Conservation (phyloP, 2,797 vertebrate species). For the Arnoldichthys spilopterus region DNA sequence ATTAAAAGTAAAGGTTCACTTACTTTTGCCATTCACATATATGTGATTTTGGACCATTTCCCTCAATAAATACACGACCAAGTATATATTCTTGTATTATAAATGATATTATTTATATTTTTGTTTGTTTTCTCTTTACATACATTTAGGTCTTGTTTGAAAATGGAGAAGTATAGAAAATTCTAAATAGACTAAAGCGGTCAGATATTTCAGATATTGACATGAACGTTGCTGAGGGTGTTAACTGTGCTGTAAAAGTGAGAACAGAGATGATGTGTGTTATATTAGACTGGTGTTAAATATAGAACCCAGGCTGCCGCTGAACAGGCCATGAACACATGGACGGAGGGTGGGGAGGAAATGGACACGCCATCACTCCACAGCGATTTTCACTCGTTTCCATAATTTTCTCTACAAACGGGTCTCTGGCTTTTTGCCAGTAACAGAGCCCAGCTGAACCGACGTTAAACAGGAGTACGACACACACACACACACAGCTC, state of each 20-base stretch:
- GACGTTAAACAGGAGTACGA: too few relatives aligned
- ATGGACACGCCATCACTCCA: slow-evolving; percentile 57
- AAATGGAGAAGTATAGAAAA: too few relatives aligned
- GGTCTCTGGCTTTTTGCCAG: background rate
- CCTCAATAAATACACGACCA: too few relatives aligned
- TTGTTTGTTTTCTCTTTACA: too few relatives aligned
- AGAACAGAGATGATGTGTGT: slow-evolving; percentile 63
- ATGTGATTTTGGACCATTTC: too few relatives aligned
- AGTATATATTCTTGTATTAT: too few relatives aligned
- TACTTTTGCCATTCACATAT: too few relatives aligned
- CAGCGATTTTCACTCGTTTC: background rate
- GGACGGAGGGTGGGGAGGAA: slow-evolving; percentile 77
- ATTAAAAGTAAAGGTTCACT: too few relatives aligned
- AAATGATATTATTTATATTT: too few relatives aligned
- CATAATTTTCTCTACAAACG: slow-evolving; percentile 18
- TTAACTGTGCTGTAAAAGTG: slow-evolving; percentile 43
- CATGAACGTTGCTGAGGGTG: background rate
- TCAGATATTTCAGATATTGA: background rate
- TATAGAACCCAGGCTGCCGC: slow-evolving; percentile 23
- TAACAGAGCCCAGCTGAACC: too few relatives aligned
- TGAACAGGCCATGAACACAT: slow-evolving; percentile 57
- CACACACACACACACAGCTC: background rate
- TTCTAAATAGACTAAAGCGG: too few relatives aligned
- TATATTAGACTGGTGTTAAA: slow-evolving; percentile 59
- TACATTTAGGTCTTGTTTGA: too few relatives aligned